A percentile compares a stretch with the other conserved stretches of the same genome.
phyloP scores from a whole-genome alignment of 2,888 invertebrate genomes.

The Eupithecia subfuscata region DNA sequence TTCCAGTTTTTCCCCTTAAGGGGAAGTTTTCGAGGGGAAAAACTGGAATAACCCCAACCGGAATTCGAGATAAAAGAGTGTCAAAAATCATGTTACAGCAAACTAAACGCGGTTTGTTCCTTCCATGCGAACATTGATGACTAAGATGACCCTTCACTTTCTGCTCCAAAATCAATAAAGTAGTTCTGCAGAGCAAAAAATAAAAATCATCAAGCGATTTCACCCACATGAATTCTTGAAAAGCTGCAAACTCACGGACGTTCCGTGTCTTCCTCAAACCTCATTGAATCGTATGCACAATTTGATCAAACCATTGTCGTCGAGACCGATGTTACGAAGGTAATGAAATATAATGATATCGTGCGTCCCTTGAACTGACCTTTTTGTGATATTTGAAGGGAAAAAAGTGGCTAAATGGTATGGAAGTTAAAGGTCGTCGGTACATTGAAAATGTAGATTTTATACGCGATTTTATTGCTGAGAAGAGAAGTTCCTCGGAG shows the following conservation, averaged over 20 bases:
- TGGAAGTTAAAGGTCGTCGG: slow-evolving; percentile 33
- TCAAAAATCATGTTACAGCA: neutral
- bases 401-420: slow-evolving; percentile 39
- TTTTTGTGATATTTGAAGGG: slow-evolving; percentile 43
- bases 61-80: too few relatives aligned
- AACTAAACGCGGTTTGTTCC: neutral
- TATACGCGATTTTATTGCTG: slow-evolving; percentile 4
- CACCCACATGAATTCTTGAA: neutral
- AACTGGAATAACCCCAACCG: too few relatives aligned
- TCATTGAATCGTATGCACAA: slow-evolving; percentile 70
- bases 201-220: slow-evolving; percentile 1
- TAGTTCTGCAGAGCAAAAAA: neutral
- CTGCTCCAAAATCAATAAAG: neutral
- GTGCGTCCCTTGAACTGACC: slow-evolving; percentile 50
- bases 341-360: slow-evolving; percentile 64
- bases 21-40: too few relatives aligned
- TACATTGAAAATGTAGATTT: slow-evolving; percentile 27
- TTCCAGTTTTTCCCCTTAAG: too few relatives aligned
- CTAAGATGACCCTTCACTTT: neutral
- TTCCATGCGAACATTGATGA: neutral
- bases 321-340: slow-evolving; percentile 58
- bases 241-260: slow-evolving; percentile 47
- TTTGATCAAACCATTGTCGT: slow-evolving; percentile 56
- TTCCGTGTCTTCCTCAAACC: slow-evolving; percentile 58
- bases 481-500: neutral